Base-by-base conservation (phyloP, 2,888 invertebrate genomes). In the Acrobasis consociella region DNA sequence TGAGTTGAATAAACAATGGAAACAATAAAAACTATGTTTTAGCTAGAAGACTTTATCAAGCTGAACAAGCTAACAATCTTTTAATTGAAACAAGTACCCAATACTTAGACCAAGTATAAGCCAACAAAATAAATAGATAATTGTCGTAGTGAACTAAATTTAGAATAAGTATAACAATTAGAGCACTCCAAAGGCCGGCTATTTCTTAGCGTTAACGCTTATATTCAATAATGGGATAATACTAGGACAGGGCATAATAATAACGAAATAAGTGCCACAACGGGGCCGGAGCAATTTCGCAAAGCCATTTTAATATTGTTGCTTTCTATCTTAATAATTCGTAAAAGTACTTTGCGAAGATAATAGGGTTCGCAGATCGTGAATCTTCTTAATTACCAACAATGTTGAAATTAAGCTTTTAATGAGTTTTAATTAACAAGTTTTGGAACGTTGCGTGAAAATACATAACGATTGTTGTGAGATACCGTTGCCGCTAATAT, bases 361-460 rank as follows among this genome's bases (percentile, higher is more conserved):
- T 88, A 87, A 87, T 83, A 87, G 80, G 83, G 83, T 85, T 83
- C 81, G 82, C 82, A 84, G 87, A 87, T 86, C 87, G 84, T 88
- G 87, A 89, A 89, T 90, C 87, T 90, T 87, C 87, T 88, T 90
- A 91, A 90, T 89, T 89, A 84, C 87, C 87, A 86, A 84, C 89
- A 86, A 86, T 88, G 87, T 87, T 81, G 82, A 88, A 88, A 88
- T 88, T 87, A 87, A 86, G 87, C 87, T 86, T 86, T 86, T 86
- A 89, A 89, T 87, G 86, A 89, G 85, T 89, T 89, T 89, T 89
- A 89, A 90, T 90, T 89, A 90, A 86, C 85, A 88, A 89, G 83
- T 89, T 89, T 83, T 73, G 77, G 80, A 80, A 84, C 81, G 79
- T 80, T 80, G 81, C 80, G 80, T 85, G 83, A 82, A 85, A 81